A percentile compares a stretch with the other conserved stretches of the same genome.
Evolutionary conservation across 2,113 vertebrate species (phyloP).

Genomic region (Clinocottus analis): DNA sequence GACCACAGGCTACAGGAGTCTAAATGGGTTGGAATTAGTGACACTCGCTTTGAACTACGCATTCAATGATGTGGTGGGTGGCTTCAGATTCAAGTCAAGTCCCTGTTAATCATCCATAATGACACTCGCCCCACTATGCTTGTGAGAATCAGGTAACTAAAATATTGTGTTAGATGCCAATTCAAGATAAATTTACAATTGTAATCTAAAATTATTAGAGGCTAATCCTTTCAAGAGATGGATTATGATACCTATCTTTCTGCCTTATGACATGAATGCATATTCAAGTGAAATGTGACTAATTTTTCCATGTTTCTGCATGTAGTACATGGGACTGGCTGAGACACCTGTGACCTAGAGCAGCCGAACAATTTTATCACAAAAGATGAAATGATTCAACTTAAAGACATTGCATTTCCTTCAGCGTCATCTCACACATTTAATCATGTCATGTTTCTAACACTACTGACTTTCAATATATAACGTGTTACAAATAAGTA

Average conservation of each 20-base stretch:
- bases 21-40: constrained; percentile 31
- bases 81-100: constrained; percentile 4
- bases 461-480: constrained; percentile 43
- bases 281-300: constrained; percentile 50
- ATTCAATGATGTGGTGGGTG: constrained; percentile 31
- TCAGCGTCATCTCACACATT: constrained; percentile 40
- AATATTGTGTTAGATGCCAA: constrained; percentile 12
- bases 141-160: background rate
- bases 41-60: constrained; percentile 42
- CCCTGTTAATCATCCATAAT: constrained; percentile 22
- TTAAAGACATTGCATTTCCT: constrained; percentile 34
- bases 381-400: constrained; percentile 43
- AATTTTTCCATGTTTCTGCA: constrained; percentile 17
- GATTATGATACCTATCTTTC: background rate
- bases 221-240: constrained; percentile 10
- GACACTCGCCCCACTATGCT: background rate
- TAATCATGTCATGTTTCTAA: constrained; percentile 50
- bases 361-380: constrained; percentile 32
- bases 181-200: background rate
- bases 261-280: constrained; percentile 40
- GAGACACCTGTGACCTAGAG: constrained; percentile 33
- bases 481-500: constrained; percentile 62
- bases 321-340: constrained; percentile 36
- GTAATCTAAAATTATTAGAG: background rate
- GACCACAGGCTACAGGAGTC: constrained; percentile 21